phyloP scores from a whole-genome alignment of 1,140 invertebrate genomes.

The Pemphigus obesinymphae region DNA sequence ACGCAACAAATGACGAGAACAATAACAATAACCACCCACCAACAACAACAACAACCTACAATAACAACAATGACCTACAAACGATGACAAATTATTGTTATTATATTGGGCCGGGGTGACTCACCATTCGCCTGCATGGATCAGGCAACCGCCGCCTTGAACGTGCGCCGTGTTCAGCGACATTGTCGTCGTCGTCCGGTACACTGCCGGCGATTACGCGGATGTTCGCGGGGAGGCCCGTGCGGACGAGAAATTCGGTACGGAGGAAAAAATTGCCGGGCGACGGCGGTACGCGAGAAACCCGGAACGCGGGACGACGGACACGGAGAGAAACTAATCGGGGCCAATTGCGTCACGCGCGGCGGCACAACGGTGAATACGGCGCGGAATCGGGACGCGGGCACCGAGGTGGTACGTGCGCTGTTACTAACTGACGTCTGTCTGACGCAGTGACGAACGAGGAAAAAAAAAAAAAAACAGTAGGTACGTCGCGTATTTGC shows the following conservation, averaged over 20 bases:
- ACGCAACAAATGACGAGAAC: too few species aligned
- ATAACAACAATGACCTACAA: too few species aligned
- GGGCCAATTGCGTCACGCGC: neutral
- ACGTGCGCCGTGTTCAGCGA: constrained; percentile 88
- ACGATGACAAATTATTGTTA: too few species aligned
- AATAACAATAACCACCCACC: too few species aligned
- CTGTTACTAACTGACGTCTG: too few species aligned
- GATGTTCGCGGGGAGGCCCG: neutral
- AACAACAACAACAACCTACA: too few species aligned
- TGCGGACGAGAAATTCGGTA: neutral
- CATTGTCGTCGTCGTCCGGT: constrained; percentile 58
- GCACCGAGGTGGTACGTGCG: neutral
- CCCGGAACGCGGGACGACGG: neutral
- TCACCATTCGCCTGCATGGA: constrained; percentile 88
- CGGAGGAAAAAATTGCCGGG: neutral
- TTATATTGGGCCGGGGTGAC: too few species aligned
- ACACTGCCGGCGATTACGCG: too few species aligned
- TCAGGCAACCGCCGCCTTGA: constrained; percentile 76
- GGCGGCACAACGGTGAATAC: neutral
- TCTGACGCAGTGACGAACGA: neutral
- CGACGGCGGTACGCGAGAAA: neutral
- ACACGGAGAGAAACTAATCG: neutral
- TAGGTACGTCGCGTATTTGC: neutral
- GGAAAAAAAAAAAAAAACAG: neutral
- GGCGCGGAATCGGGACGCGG: neutral